Base-by-base conservation (phyloP, 2,113 vertebrate species). In the Phrynosoma blainvillii region DNA sequence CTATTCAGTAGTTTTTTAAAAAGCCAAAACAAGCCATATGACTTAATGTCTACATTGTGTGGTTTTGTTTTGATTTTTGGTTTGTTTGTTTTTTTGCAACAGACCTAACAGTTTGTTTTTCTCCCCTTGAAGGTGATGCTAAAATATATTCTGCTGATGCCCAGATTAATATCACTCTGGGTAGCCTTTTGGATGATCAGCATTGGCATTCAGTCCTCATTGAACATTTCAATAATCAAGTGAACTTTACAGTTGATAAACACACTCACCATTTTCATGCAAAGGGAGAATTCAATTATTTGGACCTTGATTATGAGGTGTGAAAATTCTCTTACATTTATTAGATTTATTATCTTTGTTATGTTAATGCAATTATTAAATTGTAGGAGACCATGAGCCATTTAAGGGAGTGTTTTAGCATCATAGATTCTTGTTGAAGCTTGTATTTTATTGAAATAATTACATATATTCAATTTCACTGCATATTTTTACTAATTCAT, bases 211-310 rank as follows among this genome's bases (percentile, higher is more conserved):
- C 95, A 1, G 96, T 98, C 89, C 93, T 97, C 40, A 93, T 99
- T 91, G 98, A 98, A 92, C 95, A 93, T 32, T 93, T 97, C 94
- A 96, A 96, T 94, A 95, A 94, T 59, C 97, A 97, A 92, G 95
- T 98, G 92, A 99, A 98, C 96, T 97, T 99, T 90, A 98, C 98
- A 0, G 98, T 99, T 96, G 98, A 99, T 92, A 98, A 97, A 93
- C 98, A 97, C 88, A 96, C 96, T 65, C 96, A 93, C 86, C 96
- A 93, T 93, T 97, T 98, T 93, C 97, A 96, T 59, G 89, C 97
- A 84, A 98, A 97, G 56, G 96, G 97, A 54, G 95, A 97, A 83
- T 96, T 97, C 93, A 94, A 74, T 93, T 97, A 96, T 94, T 97
- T 97, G 96, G 97, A 98, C 78, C 97, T 98, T 89, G 96, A 96